These are phyloP conservation scores for Podocnemis expansa DNA, from an alignment of 2,113 vertebrate species.

Conservation along the genomic window DNA sequence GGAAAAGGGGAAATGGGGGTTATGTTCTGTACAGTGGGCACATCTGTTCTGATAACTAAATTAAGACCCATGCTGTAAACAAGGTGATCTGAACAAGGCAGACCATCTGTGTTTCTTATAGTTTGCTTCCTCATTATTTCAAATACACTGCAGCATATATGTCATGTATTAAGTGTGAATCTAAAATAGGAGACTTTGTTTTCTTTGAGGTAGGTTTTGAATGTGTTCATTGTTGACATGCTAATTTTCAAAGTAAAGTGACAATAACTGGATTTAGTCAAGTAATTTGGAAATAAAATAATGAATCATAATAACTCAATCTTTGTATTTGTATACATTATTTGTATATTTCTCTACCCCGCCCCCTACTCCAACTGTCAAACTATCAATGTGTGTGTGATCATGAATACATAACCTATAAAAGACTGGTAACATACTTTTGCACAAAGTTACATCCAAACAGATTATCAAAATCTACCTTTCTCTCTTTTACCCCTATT, in stretches of 20 bases:
- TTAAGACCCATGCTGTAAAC: neutral
- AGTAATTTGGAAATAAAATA: neutral
- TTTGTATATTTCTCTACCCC: neutral
- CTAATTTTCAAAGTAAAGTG: neutral
- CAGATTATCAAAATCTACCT: neutral
- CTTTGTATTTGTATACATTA: neutral
- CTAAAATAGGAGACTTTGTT: neutral
- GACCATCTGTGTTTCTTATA: constrained; percentile 50
- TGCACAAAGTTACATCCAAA: neutral
- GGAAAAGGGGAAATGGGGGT: neutral
- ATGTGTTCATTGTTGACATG: neutral
- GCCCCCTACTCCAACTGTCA: neutral
- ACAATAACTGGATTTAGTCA: neutral
- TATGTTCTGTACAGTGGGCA: constrained; percentile 23
- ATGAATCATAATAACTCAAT: neutral
- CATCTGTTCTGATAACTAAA: constrained; percentile 61
- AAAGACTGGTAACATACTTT: too few species aligned
- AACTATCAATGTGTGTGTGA: neutral
- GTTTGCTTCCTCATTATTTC: constrained; percentile 27
- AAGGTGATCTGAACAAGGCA: constrained; percentile 42
- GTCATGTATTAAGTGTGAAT: neutral
- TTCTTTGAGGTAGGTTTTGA: neutral
- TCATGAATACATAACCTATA: too few species aligned
- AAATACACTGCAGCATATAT: neutral
- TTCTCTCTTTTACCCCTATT: neutral